Percentiles rank a stretch among this genome's conserved stretches.
These are phyloP conservation scores for Oscheius sp. DNA, from an alignment of 2,888 invertebrate species.

Conservation along the genomic window DNA sequence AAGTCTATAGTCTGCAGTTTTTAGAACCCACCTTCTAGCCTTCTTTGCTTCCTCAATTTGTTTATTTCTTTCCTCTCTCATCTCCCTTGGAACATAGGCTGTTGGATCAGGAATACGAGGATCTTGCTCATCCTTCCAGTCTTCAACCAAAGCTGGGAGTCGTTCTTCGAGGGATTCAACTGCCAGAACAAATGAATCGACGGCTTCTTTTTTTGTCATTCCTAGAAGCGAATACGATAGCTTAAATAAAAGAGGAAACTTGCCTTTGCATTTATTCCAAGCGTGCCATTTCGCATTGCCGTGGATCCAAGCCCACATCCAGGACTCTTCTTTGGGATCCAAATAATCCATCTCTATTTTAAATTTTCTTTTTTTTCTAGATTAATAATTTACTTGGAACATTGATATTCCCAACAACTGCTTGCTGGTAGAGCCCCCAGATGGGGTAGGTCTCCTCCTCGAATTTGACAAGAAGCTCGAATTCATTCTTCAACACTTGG, in stretches of 20 bases:
- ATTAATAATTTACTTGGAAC: conserved; percentile 54
- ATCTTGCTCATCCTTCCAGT: conserved; percentile 31
- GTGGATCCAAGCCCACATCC: conserved; percentile 64
- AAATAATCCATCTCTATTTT: conserved; percentile 56
- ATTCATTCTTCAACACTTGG: conserved; percentile 47
- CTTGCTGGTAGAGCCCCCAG: conserved; percentile 59
- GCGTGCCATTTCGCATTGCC: conserved; percentile 62
- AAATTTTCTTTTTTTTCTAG: background rate
- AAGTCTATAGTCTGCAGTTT: background rate
- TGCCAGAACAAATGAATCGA: background rate
- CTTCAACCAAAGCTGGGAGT: conserved; percentile 8
- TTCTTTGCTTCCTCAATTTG: conserved; percentile 9
- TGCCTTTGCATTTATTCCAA: conserved; percentile 57
- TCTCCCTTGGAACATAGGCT: background rate
- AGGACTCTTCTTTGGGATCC: conserved; percentile 56
- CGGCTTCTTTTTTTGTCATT: conserved; percentile 12
- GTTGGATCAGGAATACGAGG: conserved; percentile 26
- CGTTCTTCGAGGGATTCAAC: conserved; percentile 2
- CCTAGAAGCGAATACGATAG: background rate
- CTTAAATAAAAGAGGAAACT: background rate
- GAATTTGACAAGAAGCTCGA: conserved; percentile 52
- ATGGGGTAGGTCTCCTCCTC: conserved; percentile 51
- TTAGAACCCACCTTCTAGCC: conserved; percentile 10
- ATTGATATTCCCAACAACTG: conserved; percentile 54
- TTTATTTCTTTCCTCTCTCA: conserved; percentile 3